Evolutionary conservation across 2,888 invertebrate genomes (phyloP).

Genomic region (Spicauda simplicius): DNA sequence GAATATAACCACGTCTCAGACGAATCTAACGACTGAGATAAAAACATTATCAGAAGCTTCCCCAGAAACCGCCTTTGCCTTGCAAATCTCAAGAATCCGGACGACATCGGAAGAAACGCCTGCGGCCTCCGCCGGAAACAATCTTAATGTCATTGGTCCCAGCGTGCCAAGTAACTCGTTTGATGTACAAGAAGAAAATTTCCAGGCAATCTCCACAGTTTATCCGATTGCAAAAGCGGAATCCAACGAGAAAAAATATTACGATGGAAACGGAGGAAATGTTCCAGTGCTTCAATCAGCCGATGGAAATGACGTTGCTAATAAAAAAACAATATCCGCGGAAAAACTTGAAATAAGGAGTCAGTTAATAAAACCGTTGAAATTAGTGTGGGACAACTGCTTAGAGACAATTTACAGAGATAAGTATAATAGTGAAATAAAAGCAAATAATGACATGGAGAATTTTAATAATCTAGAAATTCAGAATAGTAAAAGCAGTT

Average conservation of each 20-base stretch:
- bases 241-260: conserved; percentile 56
- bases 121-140: conserved; percentile 71
- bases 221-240: conserved; percentile 57
- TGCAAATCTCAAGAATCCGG: conserved; percentile 67
- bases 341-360: conserved; percentile 39
- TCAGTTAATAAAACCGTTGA: conserved; percentile 50
- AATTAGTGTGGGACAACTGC: conserved; percentile 72
- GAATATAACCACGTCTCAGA: conserved; percentile 46
- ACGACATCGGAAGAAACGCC: conserved; percentile 70
- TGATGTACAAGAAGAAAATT: conserved; percentile 63
- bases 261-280: conserved; percentile 53
- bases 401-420: conserved; percentile 61
- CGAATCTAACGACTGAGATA: conserved; percentile 50
- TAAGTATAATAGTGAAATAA: conserved; percentile 48
- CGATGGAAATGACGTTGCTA: conserved; percentile 45
- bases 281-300: conserved; percentile 53
- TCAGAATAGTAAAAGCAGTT: conserved; percentile 48
- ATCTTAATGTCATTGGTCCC: conserved; percentile 67
- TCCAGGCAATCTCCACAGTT: conserved; percentile 72
- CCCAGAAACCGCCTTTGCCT: conserved; percentile 57
- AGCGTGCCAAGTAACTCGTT: conserved; percentile 48
- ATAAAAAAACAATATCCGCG: conserved; percentile 40
- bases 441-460: conserved; percentile 55
- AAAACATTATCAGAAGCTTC: conserved; percentile 56
- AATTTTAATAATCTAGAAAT: conserved; percentile 52